Evolutionary conservation across 2,888 invertebrate genomes (phyloP).

Genomic region (Erannis defoliaria): DNA sequence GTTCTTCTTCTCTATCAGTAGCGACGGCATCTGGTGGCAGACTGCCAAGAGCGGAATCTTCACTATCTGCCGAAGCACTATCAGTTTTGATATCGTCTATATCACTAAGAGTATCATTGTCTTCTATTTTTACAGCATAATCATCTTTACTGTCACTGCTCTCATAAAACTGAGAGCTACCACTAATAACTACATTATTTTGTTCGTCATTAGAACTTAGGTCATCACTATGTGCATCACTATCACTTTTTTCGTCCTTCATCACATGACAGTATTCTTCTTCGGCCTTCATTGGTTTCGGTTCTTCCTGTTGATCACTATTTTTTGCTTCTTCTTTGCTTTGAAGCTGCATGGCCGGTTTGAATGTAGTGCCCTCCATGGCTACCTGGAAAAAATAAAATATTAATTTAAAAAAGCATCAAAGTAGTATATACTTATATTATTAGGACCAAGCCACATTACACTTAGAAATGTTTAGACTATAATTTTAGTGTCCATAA

Average conservation of each 20-base stretch:
- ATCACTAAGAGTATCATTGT: conserved; percentile 83
- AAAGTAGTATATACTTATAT: neutral
- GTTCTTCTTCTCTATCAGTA: conserved; percentile 86
- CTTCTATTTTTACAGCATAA: conserved; percentile 81
- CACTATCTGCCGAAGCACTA: conserved; percentile 85
- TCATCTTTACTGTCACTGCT: conserved; percentile 82
- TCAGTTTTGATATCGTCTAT: conserved; percentile 84
- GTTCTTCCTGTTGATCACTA: conserved; percentile 47
- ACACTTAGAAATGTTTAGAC: neutral
- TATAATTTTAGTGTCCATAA: too few species aligned
- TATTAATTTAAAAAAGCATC: conserved; percentile 12
- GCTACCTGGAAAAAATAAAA: conserved; percentile 59
- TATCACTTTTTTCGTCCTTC: conserved; percentile 76
- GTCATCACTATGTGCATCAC: conserved; percentile 78
- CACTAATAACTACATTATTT: conserved; percentile 70
- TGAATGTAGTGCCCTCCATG: conserved; percentile 60
- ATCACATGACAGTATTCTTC: conserved; percentile 62
- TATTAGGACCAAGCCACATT: neutral
- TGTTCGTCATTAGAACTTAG: conserved; percentile 77
- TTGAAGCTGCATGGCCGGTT: conserved; percentile 40
- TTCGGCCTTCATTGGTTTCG: conserved; percentile 47
- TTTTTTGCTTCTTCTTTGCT: conserved; percentile 43
- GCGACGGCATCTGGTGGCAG: conserved; percentile 79
- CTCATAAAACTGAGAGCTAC: conserved; percentile 84
- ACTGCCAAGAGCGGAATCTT: conserved; percentile 88